These are phyloP conservation scores for Theocolax elegans DNA, from an alignment of 1,140 invertebrate genomes.

Conservation along the genomic window DNA sequence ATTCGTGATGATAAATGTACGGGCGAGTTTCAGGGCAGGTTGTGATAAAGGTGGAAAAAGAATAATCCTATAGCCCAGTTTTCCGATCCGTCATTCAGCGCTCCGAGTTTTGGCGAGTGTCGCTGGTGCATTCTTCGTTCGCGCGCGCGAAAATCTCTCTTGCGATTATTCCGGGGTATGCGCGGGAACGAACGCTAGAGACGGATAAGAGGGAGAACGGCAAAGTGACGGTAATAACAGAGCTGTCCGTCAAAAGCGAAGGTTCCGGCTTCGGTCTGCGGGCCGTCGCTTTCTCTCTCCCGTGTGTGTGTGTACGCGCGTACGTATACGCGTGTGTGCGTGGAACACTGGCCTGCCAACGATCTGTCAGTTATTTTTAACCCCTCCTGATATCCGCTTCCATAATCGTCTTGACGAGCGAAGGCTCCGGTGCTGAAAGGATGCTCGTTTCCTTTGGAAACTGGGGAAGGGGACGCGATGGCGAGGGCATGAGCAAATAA, in stretches of 20 bases:
- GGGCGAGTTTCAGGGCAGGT: too few species aligned
- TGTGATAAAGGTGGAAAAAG: neutral
- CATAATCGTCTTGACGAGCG: conserved; percentile 40
- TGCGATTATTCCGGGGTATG: conserved; percentile 35
- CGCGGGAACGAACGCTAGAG: neutral
- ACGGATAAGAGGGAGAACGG: conserved; percentile 19
- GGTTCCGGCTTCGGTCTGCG: conserved; percentile 42
- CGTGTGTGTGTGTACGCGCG: too few species aligned
- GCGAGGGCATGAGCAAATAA: neutral
- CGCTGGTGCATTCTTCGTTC: conserved; percentile 20
- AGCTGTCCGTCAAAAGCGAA: conserved; percentile 55
- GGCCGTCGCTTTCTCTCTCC: conserved; percentile 33
- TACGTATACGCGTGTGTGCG: too few species aligned
- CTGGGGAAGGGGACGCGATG: too few species aligned
- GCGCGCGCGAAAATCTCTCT: neutral
- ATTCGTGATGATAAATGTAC: too few species aligned
- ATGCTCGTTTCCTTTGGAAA: conserved; percentile 8
- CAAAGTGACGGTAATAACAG: conserved; percentile 58
- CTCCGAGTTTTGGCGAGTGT: conserved; percentile 17
- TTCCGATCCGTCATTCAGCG: conserved; percentile 20
- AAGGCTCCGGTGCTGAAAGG: conserved; percentile 30
- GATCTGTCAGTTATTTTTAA: conserved; percentile 56
- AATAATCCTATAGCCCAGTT: neutral
- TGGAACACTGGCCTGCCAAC: conserved; percentile 49
- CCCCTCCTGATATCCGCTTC: conserved; percentile 42